Evolutionary conservation across 2,113 vertebrate species (phyloP), one percentile per base, ranked within the genome.

Genomic region (Parus major): DNA sequence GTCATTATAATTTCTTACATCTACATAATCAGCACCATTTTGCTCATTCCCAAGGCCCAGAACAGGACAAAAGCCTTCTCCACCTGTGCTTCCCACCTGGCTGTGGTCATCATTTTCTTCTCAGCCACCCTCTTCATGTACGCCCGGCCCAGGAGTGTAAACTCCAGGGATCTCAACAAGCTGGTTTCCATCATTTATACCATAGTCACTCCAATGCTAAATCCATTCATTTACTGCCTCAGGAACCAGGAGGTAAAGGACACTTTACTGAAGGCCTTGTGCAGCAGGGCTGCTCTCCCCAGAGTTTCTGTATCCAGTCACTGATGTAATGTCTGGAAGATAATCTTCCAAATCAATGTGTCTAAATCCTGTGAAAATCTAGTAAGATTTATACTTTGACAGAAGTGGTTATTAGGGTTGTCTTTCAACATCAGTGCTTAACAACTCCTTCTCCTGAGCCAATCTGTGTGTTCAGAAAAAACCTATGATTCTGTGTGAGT

Each of bases 171-270:
- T 52, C 46, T 57, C 20, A 95, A 96, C 55, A 96, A 96, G 29
- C 27, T 96, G 52, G 71, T 97, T 16, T 97, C 95, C 18, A 49
- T 88, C 0, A 22, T 72, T 42, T 96, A 95, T 6, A 70, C 92
- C 21, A 25, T 89, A 5, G n/a, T 95, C 63, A 97, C 89, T 7
- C 96, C 95, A 6, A 44, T 90, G 49, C 47, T 97, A 8, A 97
- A 97, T 22, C 95, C 95, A 5, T 73, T 92, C 24, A 96, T 97
- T 56, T 96, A 97, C 88, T 96, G 92, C 46, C 85, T 97, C 29
- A 95, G 95, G 65, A 97, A 96, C 57, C 86, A 90, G 72, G 95
- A 97, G 22, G 21, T 92, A 2, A 95, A 94, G 56, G 53, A 80
- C 39, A 23, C 56, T 69, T 75, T 84, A 6, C 1, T 36, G 36